These are phyloP conservation scores for Heterocephalus glaber DNA, from an alignment of 2,113 vertebrate species.

Conservation along the genomic window DNA sequence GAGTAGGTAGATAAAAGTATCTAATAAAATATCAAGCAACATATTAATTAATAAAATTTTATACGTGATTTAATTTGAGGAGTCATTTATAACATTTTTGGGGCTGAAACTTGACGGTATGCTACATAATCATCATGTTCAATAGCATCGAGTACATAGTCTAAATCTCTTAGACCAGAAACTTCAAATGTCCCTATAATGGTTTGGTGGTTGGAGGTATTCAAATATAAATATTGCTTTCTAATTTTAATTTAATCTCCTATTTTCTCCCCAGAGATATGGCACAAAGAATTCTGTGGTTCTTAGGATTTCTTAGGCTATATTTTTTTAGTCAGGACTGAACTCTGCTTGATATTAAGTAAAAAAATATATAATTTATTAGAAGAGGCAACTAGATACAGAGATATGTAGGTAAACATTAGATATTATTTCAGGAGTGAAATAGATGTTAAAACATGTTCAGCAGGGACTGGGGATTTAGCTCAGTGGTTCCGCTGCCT, in stretches of 20 bases:
- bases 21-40: not conserved
- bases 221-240: slow-evolving; percentile 14
- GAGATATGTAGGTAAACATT: not conserved
- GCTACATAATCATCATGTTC: not conserved
- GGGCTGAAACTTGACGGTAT: not conserved
- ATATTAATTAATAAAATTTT: slow-evolving; percentile 34
- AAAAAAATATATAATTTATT: not conserved
- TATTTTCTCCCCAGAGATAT: not conserved
- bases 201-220: not conserved
- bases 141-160: not conserved
- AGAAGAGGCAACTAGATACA: not conserved
- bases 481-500: no score
- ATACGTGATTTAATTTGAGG: not conserved
- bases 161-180: not conserved
- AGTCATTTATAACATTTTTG: not conserved
- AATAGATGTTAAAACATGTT: not conserved
- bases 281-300: not conserved
- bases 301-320: not conserved
- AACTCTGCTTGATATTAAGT: not conserved
- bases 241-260: slow-evolving; percentile 23
- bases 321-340: not conserved
- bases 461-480: no score
- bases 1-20: not conserved
- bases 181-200: not conserved
- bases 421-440: not conserved